Base-by-base conservation (phyloP, 2,797 vertebrate species). In the Synanceia verrucosa region DNA sequence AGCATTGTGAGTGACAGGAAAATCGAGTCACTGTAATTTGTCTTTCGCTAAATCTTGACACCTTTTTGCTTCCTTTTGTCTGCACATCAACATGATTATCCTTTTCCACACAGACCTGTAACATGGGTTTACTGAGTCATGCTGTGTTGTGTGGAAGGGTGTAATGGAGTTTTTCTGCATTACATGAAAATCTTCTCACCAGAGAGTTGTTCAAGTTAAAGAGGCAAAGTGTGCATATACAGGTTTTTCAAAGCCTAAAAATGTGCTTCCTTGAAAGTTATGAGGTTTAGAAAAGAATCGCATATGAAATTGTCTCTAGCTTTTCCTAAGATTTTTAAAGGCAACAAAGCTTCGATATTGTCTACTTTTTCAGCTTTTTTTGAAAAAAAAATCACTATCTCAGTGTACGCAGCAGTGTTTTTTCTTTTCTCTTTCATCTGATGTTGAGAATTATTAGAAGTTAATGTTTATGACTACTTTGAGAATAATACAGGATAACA, bases 111-210 rank as follows among this genome's bases (percentile, higher is more conserved):
- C 37, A 41, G 46, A 41, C 46, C 26, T 18, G 44, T 3, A 65
- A 18, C 21, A 2, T 51, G 29, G 44, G 10, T 71, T 61, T 43
- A 24, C 51, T 29, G 51, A 56, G 10, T 67, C 57, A 31, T 56
- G 34, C 63, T 66, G 55, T 31, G 46, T 26, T 12, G 43, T 61
- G 28, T 50, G 24, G 50, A 76, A 37, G 10, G 57, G 24, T 67
- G 24, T 64, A 61, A 78, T 64, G 44, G 48, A 52, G 64, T 64
- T 62, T 62, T 14, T 34, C 64, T 81, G 48, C 55, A 58, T 84
- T 65, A 70, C 55, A 58, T 70, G 48, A 58, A 62, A 16, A 3
- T 43, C 29, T 36, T 41, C 21, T 64, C 44, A 46, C 19, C 48
- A 21, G 2, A 59, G 36, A 59, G 52, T 34, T 57, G 23, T 43